Base-by-base conservation (phyloP, 2,113 vertebrate species). In the Chloroceryle aenea region DNA sequence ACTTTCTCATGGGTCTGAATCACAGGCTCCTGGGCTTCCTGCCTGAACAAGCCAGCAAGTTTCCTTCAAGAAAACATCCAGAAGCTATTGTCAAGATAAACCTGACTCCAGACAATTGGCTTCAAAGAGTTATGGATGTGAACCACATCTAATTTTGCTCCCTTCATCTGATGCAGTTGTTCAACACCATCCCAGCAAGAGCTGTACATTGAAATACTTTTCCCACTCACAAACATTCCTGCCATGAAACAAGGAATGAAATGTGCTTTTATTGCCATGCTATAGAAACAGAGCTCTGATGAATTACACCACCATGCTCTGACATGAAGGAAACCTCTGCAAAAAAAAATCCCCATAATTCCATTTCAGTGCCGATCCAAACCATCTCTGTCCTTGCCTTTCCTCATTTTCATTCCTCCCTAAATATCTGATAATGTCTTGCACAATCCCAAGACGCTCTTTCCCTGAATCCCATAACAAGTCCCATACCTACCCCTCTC, bases 181-280 rank as follows among this genome's bases (percentile, higher is more conserved):
- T 32, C 47, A 59, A 55, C 7, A 9, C 14, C 16, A 21, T 11
- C 45, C 14, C 68, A 69, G 23, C 10, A 38, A 43, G 34, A 34
- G 59, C 22, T 68, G 12, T 73, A 5, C 42, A 20, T 75, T 64
- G 26, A 73, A 27, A 26, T 3, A 17, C 2, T 21, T 38, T 23
- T 38, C 36, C 5, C 40, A 12, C 29, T 7, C 15, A 59, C 13
- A 63, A 36, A 36, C 8, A 0, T 34, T 6, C 20, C 40, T 62
- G 45, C 27, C 0, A 3, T 20, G 42, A 58, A 42, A 12, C 9
- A 32, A 29, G 30, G n/a, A 23, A 52, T 25, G 6, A 89, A 42
- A 22, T 5, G 22, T 32, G 14, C 6, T 30, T 15, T 74, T 2
- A 0, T 6, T 55, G 17, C 2, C 10, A 1, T 30, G 20, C 20